Evolutionary conservation across 1,140 invertebrate species (phyloP).

Genomic region (Wasmannia auropunctata): DNA sequence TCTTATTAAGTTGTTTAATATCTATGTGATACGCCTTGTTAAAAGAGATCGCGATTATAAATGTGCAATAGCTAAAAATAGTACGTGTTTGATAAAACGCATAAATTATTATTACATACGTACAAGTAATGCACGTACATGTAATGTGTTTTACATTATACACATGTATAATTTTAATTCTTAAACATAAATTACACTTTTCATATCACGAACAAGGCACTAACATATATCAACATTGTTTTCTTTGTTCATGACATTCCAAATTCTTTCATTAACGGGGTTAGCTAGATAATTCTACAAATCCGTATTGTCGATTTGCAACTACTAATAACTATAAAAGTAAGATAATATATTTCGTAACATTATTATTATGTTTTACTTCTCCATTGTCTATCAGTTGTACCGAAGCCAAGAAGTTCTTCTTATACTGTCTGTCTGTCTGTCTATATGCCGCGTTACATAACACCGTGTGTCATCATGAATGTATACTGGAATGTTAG

Average conservation of each 20-base stretch:
- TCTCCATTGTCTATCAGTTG: constrained; percentile 44
- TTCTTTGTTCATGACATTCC: constrained; percentile 54
- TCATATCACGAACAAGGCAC: constrained; percentile 59
- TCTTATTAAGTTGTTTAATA: neutral
- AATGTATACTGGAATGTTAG: constrained; percentile 72
- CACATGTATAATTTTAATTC: constrained; percentile 62
- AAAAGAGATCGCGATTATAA: constrained; percentile 62
- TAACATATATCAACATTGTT: constrained; percentile 65
- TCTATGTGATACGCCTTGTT: constrained; percentile 26
- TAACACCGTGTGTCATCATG: constrained; percentile 28
- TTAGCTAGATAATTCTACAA: constrained; percentile 54
- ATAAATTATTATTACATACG: constrained; percentile 42
- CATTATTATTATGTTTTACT: constrained; percentile 60
- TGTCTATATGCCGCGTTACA: constrained; percentile 3
- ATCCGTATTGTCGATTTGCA: constrained; percentile 56
- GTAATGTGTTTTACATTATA: constrained; percentile 54
- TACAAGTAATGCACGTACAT: constrained; percentile 21
- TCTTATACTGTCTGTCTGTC: constrained; percentile 45
- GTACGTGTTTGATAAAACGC: constrained; percentile 31
- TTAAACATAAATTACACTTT: constrained; percentile 60
- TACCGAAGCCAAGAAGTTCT: constrained; percentile 44
- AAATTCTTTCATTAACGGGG: constrained; percentile 56
- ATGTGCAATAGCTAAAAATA: constrained; percentile 60
- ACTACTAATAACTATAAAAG: constrained; percentile 45
- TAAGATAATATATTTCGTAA: constrained; percentile 58